Evolutionary conservation across 2,888 invertebrate genomes (phyloP), one percentile per base, ranked within the genome.

Genomic region (Agrenia bidenticulata): DNA sequence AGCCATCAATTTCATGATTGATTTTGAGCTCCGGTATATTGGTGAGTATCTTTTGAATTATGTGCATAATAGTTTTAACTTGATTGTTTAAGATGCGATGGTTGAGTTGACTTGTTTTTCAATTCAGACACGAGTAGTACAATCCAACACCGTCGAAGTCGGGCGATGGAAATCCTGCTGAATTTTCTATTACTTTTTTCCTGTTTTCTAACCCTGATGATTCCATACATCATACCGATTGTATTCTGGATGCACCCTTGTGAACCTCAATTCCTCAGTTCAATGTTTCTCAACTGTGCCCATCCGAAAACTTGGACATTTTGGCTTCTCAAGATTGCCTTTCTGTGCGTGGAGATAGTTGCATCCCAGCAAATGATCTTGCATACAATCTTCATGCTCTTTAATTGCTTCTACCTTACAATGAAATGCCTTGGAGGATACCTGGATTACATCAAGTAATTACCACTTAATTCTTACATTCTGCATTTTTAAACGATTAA

Each of bases 361-460:
- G 58, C 58, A 4, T 58, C 58, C 4, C 58, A 58, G 17, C 58
- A 58, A 58, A 58, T 58, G 58, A 17, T 58, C n/a, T n/a, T 58
- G 15, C 58, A 58, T 45, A 26, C 49, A 27, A 49, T 58, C 9
- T 58, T 58, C 26, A 58, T 58, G 58, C 24, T 58, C 9, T 58
- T 42, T 23, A 42, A 37, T 23, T 58, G 58, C 27, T 42, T 37
- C 27, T 58, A 58, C 58, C 5, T 58, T 4, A 9, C 41, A 5
- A 49, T 58, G n/a, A 58, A 42, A 26, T 39, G 58, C n/a, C n/a
- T 58, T 2, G 49, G 45, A 58, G 45, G 23, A 15, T 58, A 58
- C 26, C 23, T 58, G n/a, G 58, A 58, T 5, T 58, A 45, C 42
- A 26, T 58, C 45, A 58, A 45, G 58, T 58, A 58, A 26, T 21